phyloP scores from a whole-genome alignment of 2,888 invertebrate species.

The Netelia virgata region DNA sequence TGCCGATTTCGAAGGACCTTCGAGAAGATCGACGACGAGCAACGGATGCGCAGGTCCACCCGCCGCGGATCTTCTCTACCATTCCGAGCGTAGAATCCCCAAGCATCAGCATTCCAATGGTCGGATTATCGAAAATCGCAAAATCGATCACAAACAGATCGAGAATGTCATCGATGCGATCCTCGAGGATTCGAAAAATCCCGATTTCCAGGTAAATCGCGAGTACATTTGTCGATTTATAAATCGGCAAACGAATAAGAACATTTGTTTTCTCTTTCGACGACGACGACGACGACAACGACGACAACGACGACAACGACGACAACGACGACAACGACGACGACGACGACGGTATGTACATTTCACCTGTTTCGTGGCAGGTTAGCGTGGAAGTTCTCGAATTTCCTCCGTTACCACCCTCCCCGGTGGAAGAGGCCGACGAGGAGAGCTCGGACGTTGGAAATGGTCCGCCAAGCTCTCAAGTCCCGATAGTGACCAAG shows the following conservation, averaged over 20 bases:
- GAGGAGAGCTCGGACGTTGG: constrained; percentile 90
- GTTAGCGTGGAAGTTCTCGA: constrained; percentile 89
- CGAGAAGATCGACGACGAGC: constrained; percentile 71
- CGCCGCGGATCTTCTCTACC: constrained; percentile 74
- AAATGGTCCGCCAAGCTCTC: constrained; percentile 72
- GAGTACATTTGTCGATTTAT: neutral
- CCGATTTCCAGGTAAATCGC: constrained; percentile 83
- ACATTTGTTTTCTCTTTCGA: too few species aligned
- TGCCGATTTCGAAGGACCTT: constrained; percentile 68
- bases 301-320: too few species aligned
- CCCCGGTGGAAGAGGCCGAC: constrained; percentile 92
- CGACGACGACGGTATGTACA: too few species aligned
- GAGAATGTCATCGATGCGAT: constrained; percentile 84
- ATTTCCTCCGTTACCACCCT: constrained; percentile 93
- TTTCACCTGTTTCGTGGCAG: constrained; percentile 66
- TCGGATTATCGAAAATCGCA: constrained; percentile 81
- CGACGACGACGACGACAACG: too few species aligned
- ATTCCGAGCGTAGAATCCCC: constrained; percentile 77
- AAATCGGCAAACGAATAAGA: too few species aligned
- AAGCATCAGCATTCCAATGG: constrained; percentile 63
- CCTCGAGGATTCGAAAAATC: constrained; percentile 83
- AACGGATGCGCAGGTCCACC: constrained; percentile 76
- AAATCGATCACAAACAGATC: constrained; percentile 84
- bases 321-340: too few species aligned
- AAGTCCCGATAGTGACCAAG: constrained; percentile 72